These are phyloP conservation scores for Mustela lutreola DNA, from an alignment of 2,113 vertebrate genomes.

Conservation along the genomic window DNA sequence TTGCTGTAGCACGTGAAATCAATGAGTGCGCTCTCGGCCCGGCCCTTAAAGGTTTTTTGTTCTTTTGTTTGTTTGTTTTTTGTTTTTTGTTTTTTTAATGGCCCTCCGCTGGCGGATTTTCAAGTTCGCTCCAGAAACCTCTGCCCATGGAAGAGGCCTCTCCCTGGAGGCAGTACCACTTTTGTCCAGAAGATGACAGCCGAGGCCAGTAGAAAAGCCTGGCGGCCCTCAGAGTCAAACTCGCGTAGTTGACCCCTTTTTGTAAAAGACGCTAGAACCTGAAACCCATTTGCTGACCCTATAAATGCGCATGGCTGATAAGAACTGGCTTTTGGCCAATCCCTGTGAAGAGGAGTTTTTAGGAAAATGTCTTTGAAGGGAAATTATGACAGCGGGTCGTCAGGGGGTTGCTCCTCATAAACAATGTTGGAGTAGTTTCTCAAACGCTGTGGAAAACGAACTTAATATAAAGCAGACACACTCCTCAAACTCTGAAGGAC, in stretches of 20 bases:
- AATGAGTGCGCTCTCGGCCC: background rate
- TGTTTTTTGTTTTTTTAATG: background rate
- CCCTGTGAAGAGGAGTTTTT: constrained; percentile 59
- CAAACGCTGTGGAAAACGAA: background rate
- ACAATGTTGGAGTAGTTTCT: background rate
- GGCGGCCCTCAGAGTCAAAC: background rate
- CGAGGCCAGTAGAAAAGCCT: constrained; percentile 67
- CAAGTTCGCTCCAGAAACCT: background rate
- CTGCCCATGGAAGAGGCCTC: rapidly evolving
- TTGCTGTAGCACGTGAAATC: background rate
- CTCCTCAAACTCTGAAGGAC: background rate
- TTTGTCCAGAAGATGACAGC: constrained; percentile 84
- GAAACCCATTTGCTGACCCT: constrained; percentile 75
- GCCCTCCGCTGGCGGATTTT: background rate
- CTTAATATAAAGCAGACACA: background rate
- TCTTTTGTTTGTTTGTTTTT: too few relatives aligned
- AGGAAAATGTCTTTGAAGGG: constrained; percentile 55
- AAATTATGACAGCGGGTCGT: constrained; percentile 61
- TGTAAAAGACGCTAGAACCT: background rate
- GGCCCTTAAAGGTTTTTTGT: background rate
- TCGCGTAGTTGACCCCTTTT: background rate
- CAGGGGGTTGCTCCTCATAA: background rate
- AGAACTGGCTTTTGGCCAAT: constrained; percentile 71
- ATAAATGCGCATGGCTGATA: constrained; percentile 44
- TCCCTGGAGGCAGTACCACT: background rate